Percentiles rank a stretch among this genome's conserved stretches.
Conservation (phyloP, 2,888 invertebrate genomes). For the Andrena marginata region DNA sequence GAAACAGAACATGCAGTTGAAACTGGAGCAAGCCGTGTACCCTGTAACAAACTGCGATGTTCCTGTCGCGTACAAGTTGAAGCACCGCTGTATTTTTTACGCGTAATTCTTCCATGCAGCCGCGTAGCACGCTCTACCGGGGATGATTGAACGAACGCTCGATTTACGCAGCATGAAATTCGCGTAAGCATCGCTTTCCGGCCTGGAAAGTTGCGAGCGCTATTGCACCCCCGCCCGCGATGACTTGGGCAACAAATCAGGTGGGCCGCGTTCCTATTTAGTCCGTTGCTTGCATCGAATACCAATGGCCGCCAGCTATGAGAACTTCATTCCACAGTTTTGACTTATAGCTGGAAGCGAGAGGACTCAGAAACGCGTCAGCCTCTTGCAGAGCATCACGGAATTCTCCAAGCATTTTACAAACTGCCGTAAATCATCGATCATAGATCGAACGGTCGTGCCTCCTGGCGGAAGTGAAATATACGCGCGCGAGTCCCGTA, state of each 20-base stretch:
- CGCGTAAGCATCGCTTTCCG: not conserved
- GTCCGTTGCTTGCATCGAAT: constrained; percentile 36
- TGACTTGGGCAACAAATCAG: constrained; percentile 23
- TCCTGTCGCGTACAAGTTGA: not conserved
- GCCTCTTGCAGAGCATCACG: constrained; percentile 10
- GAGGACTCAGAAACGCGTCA: not conserved
- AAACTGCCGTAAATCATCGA: constrained; percentile 50
- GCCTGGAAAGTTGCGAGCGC: not conserved
- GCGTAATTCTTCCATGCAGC: not conserved
- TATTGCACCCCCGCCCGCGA: not conserved
- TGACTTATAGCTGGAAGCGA: constrained; percentile 49
- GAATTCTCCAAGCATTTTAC: constrained; percentile 49
- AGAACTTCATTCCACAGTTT: constrained; percentile 50
- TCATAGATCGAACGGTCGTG: constrained; percentile 22
- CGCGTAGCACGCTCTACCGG: not conserved
- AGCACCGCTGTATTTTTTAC: not conserved
- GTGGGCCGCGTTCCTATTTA: constrained; percentile 17
- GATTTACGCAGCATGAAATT: constrained; percentile 3
- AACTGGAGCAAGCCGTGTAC: not conserved
- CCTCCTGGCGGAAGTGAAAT: constrained; percentile 34
- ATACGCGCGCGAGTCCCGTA: constrained; percentile 18
- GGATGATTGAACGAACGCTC: not conserved
- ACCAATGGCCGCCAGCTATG: constrained; percentile 18
- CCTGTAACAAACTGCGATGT: no score
- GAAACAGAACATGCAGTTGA: not conserved